Conservation (phyloP, 2,113 vertebrate genomes). For the Craseonycteris thonglongyai region DNA sequence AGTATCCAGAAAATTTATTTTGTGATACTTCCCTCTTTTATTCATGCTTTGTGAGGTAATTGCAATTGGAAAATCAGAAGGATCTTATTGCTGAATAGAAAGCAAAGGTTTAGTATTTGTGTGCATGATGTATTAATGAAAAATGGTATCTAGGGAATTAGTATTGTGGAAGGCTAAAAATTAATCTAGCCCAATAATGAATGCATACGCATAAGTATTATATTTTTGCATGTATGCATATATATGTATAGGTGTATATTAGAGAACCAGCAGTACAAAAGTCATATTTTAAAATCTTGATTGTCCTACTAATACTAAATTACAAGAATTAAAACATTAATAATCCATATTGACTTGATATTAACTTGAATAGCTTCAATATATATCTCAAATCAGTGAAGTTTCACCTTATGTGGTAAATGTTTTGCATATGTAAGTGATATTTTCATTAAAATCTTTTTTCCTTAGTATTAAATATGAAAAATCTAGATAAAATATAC, state of each 20-base stretch:
- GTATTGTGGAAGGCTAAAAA: neutral
- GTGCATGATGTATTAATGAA: conserved; percentile 23
- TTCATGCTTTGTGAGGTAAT: conserved; percentile 60
- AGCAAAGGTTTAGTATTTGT: conserved; percentile 66
- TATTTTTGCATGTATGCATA: neutral
- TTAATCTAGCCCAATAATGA: neutral
- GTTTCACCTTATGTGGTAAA: neutral
- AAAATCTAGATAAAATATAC: neutral
- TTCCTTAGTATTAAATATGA: neutral
- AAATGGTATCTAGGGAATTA: conserved; percentile 27
- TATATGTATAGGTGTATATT: neutral
- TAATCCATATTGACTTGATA: neutral
- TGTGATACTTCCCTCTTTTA: conserved; percentile 70
- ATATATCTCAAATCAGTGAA: neutral
- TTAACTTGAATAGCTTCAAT: neutral
- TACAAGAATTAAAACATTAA: neutral
- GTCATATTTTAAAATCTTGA: neutral
- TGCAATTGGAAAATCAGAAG: conserved; percentile 69
- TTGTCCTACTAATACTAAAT: neutral
- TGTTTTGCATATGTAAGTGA: neutral
- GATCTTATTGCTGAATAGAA: conserved; percentile 67
- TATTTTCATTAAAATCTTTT: neutral
- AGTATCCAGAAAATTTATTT: conserved; percentile 75
- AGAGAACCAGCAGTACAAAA: neutral
- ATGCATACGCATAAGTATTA: too few relatives aligned